A percentile compares a stretch with the other conserved stretches of the same genome.
phyloP scores from a whole-genome alignment of 2,797 vertebrate genomes.

The Arrhamphus sclerolepis region DNA sequence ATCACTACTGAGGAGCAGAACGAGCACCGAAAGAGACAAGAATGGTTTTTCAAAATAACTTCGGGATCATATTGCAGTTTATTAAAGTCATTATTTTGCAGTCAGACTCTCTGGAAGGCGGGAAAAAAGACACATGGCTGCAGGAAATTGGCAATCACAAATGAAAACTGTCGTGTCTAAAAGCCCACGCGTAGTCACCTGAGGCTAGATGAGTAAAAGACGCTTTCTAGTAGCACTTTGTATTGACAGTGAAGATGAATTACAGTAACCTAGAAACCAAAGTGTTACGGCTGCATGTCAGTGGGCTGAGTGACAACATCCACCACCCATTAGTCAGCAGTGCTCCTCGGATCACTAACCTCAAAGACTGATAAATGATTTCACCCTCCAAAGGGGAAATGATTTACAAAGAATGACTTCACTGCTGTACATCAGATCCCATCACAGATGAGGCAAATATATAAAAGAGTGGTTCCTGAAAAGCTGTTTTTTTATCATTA shows the following conservation, averaged over 20 bases:
- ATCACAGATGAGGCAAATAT: conserved; percentile 29
- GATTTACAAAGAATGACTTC: conserved; percentile 69
- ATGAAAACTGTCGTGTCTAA: conserved; percentile 17
- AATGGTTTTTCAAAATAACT: conserved; percentile 55
- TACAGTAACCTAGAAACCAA: conserved; percentile 20
- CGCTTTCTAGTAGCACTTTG: conserved; percentile 14
- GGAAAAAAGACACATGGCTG: conserved; percentile 18
- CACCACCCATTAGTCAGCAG: conserved; percentile 64
- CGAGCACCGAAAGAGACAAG: conserved; percentile 49
- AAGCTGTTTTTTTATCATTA: conserved; percentile 14
- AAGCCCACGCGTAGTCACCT: conserved; percentile 2
- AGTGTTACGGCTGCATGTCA: conserved; percentile 30
- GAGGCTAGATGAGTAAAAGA: conserved; percentile 22
- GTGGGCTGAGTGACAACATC: conserved; percentile 55
- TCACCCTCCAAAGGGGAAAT: conserved; percentile 52
- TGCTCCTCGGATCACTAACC: conserved; percentile 60
- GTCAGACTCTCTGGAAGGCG: conserved; percentile 25
- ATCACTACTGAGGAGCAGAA: conserved; percentile 47
- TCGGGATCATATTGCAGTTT: conserved; percentile 38
- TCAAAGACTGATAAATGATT: conserved; percentile 66
- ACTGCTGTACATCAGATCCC: conserved; percentile 35
- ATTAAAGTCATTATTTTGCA: conserved; percentile 47
- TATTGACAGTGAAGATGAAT: conserved; percentile 29
- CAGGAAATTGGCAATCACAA: conserved; percentile 20
- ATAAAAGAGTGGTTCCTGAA: conserved; percentile 4